A percentile compares a stretch with the other conserved stretches of the same genome.
These are phyloP conservation scores for Strongylocentrotus purpuratus DNA, from an alignment of 35 echinoderm and acorn worm genomes.

Conservation along the genomic window DNA sequence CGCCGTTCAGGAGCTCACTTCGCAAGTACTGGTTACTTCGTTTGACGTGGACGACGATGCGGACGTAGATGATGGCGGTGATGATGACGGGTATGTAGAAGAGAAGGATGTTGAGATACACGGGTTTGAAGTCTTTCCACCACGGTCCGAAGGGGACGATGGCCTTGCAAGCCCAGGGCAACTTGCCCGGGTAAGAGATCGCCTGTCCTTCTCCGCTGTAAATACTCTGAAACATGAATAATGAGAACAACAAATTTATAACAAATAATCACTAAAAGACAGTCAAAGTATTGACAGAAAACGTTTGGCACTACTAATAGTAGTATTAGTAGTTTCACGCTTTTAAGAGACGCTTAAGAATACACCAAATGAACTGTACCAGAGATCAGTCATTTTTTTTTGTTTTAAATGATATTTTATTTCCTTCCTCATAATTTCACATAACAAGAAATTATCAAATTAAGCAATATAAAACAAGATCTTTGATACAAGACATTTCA, in stretches of 20 bases:
- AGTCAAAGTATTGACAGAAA: background rate
- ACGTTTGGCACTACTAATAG: too few relatives aligned
- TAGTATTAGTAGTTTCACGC: too few relatives aligned
- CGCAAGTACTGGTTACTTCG: conserved; percentile 50
- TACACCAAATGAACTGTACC: too few relatives aligned
- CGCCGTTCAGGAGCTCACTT: background rate
- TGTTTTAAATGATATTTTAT: too few relatives aligned
- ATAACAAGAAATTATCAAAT: too few relatives aligned
- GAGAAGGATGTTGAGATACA: conserved; percentile 77
- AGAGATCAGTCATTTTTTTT: too few relatives aligned
- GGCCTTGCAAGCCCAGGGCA: conserved; percentile 74
- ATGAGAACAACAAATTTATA: background rate
- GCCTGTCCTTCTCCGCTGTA: conserved; percentile 51
- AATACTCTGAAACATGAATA: conserved; percentile 36
- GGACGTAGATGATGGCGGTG: conserved; percentile 64
- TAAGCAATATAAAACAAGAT: too few relatives aligned
- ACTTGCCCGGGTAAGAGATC: conserved; percentile 72
- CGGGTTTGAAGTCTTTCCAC: conserved; percentile 82
- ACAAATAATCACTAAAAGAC: background rate
- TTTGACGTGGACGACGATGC: conserved; percentile 67
- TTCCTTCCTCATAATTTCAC: too few relatives aligned
- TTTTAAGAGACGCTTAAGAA: too few relatives aligned
- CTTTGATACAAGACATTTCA: too few relatives aligned
- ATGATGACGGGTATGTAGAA: conserved; percentile 77
- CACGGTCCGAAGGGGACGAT: conserved; percentile 65